These are phyloP conservation scores for Cladopsammia gracilis DNA, from an alignment of 64 coral and sea anemone species.

Conservation along the genomic window DNA sequence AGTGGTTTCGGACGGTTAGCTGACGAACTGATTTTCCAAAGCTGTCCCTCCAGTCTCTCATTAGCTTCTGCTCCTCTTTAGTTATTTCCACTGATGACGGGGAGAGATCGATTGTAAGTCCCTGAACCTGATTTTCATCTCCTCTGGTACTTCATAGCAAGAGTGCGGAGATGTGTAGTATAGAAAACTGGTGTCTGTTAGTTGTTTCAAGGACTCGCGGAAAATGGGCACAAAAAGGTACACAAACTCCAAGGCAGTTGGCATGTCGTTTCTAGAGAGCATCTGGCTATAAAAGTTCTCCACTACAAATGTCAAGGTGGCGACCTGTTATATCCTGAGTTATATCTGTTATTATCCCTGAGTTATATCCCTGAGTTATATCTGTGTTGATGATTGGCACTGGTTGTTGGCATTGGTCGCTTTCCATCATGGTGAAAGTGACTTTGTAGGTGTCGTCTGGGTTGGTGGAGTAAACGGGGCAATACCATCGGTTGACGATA, in stretches of 20 bases:
- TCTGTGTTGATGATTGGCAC: no score
- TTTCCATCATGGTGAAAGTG: no score
- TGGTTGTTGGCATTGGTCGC: no score
- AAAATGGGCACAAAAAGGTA: constrained; percentile 34
- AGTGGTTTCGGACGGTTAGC: constrained; percentile 64
- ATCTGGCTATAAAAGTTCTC: constrained; percentile 54
- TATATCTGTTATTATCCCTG: no score
- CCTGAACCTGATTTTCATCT: constrained; percentile 18
- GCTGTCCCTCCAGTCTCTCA: constrained; percentile 62
- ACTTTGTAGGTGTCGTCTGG: no score
- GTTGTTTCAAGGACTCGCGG: constrained; percentile 32
- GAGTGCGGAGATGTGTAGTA: constrained; percentile 29
- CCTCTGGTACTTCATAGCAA: constrained; percentile 52
- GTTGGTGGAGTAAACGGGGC: no score
- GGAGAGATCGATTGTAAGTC: constrained; percentile 2
- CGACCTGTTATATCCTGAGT: neutral
- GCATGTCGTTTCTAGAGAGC: constrained; percentile 60
- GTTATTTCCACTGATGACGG: constrained; percentile 41
- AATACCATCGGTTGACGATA: no score
- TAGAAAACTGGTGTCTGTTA: constrained; percentile 34
- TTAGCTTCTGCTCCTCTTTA: constrained; percentile 48
- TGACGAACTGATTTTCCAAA: constrained; percentile 58
- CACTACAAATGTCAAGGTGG: constrained; percentile 32
- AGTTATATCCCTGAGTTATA: no score
- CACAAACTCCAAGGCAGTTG: constrained; percentile 54